Percentiles rank a stretch among this genome's conserved stretches.
These are phyloP conservation scores for Phoeniculus purpureus DNA, from an alignment of 2,797 vertebrate genomes.

Conservation along the genomic window DNA sequence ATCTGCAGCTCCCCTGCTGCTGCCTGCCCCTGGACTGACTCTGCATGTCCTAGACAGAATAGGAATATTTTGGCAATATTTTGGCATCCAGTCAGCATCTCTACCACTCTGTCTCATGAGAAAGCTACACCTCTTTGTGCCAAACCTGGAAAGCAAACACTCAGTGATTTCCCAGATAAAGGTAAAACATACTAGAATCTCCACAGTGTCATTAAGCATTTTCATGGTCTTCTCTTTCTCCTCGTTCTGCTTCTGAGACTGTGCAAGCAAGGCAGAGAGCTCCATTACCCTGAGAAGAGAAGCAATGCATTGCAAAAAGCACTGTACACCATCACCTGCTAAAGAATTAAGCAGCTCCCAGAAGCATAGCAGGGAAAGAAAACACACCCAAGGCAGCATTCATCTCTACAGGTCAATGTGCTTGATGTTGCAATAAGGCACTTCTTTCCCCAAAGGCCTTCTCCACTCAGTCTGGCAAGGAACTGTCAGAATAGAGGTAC, in stretches of 20 bases:
- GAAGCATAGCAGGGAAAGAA: not conserved
- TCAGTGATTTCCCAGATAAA: conserved; percentile 5
- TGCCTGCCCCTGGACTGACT: not conserved
- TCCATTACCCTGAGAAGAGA: conserved; percentile 80
- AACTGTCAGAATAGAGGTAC: not conserved
- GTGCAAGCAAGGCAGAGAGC: conserved; percentile 78
- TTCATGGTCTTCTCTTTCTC: conserved; percentile 76
- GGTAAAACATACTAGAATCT: conserved; percentile 76
- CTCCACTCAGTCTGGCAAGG: not conserved
- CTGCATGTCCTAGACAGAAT: not conserved
- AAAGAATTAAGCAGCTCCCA: not conserved
- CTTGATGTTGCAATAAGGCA: not conserved
- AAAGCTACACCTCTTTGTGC: not conserved
- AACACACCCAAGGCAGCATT: not conserved
- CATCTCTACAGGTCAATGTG: not conserved
- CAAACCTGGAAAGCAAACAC: not conserved
- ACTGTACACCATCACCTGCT: not conserved
- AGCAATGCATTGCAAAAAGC: conserved; percentile 43
- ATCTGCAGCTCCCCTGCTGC: not conserved
- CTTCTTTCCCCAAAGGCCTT: not conserved
- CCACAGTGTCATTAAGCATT: conserved; percentile 71
- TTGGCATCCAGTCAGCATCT: not conserved
- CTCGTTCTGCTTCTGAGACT: conserved; percentile 76
- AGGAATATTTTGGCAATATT: not conserved
- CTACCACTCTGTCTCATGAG: not conserved